phyloP scores from a whole-genome alignment of 2,888 invertebrate species.

The Parnassius mnemosyne region DNA sequence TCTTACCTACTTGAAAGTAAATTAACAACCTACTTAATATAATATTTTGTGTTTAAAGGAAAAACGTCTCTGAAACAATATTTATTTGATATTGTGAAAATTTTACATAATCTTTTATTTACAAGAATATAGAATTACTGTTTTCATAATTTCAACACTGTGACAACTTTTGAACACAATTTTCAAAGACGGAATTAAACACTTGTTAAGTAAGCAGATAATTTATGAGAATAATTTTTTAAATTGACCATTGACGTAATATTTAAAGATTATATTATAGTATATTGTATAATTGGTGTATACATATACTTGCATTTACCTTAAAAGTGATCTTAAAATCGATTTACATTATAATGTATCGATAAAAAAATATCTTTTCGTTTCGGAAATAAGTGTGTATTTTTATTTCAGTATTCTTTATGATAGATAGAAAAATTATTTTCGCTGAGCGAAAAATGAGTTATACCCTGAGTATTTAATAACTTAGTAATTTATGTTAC shows the following conservation, averaged over 20 bases:
- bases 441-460: conserved; percentile 66
- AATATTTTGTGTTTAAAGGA: too few species aligned
- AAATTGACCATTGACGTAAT: conserved; percentile 13
- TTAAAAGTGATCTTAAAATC: conserved; percentile 13
- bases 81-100: too few species aligned
- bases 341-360: conserved; percentile 13
- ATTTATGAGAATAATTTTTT: background rate
- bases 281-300: background rate
- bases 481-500: conserved; percentile 45
- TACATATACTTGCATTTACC: conserved; percentile 21
- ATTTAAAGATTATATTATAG: conserved; percentile 8
- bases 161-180: too few species aligned
- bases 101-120: too few species aligned
- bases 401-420: conserved; percentile 43
- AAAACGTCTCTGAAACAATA: too few species aligned
- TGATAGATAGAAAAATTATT: conserved; percentile 51
- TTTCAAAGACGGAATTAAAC: background rate
- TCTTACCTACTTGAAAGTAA: too few species aligned
- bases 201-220: background rate
- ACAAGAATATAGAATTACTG: too few species aligned
- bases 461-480: conserved; percentile 48
- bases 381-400: conserved; percentile 34
- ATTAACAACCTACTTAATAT: too few species aligned
- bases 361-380: conserved; percentile 27
- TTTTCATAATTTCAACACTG: too few species aligned